Conservation (phyloP, 2,888 invertebrate genomes). For the Pimpla rufipes region DNA sequence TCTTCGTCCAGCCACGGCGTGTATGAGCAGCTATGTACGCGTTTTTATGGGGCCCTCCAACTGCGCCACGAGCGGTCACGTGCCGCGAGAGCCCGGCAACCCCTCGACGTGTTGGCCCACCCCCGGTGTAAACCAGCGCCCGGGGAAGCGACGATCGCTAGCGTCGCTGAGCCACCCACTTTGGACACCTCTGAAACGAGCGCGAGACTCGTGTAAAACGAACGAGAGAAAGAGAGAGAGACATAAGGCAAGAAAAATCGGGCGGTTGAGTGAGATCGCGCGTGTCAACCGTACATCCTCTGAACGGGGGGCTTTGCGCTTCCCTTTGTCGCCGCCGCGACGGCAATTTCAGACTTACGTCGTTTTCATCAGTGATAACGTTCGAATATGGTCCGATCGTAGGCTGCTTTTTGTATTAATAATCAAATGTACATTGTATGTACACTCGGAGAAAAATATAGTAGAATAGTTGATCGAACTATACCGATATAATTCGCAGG, state of each 20-base stretch:
- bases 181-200: conserved; percentile 76
- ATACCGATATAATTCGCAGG: no score
- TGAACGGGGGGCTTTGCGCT: conserved; percentile 62
- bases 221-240: conserved; percentile 7
- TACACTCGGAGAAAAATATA: no score
- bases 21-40: conserved; percentile 57
- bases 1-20: conserved; percentile 46
- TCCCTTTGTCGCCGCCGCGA: conserved; percentile 80
- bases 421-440: no score
- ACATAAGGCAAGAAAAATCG: background rate
- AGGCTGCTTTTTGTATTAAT: no score
- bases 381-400: conserved; percentile 43
- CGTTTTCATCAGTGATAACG: conserved; percentile 74
- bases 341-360: conserved; percentile 68
- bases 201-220: conserved; percentile 18
- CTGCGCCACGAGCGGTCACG: conserved; percentile 82
- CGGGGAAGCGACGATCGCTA: conserved; percentile 56
- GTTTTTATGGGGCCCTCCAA: conserved; percentile 71
- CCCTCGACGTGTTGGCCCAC: conserved; percentile 70
- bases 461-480: no score
- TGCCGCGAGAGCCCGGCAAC: conserved; percentile 70
- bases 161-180: conserved; percentile 83
- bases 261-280: conserved; percentile 48
- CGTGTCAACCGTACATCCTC: conserved; percentile 33
- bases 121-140: conserved; percentile 71